Conservation (phyloP, 2,113 vertebrate species). For the Lophotis ruficrista region DNA sequence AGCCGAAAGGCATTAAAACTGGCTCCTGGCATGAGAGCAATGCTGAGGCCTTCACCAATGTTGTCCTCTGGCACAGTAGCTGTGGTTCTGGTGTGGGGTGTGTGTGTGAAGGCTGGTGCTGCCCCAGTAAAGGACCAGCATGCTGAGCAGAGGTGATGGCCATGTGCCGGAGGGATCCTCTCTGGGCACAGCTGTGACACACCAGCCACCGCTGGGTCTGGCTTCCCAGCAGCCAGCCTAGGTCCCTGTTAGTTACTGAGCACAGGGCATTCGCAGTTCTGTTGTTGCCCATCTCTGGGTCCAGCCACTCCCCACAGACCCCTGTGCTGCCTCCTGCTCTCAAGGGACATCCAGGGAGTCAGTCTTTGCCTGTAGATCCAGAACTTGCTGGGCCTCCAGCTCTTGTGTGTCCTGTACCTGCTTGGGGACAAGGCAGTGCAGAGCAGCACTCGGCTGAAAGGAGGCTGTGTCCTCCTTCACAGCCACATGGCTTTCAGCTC, state of each 20-base stretch:
- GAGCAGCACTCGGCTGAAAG: not conserved
- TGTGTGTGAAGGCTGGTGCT: not conserved
- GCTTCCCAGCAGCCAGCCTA: not conserved
- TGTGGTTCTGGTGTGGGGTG: not conserved
- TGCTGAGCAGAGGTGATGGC: not conserved
- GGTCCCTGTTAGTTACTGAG: not conserved
- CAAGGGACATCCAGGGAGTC: not conserved
- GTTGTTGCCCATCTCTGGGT: not conserved
- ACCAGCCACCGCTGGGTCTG: not conserved
- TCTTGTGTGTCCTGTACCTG: not conserved
- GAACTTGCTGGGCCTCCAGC: not conserved
- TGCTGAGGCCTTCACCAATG: not conserved
- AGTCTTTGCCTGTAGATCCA: not conserved
- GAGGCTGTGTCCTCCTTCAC: not conserved
- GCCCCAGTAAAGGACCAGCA: rapidly evolving
- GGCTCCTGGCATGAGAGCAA: not conserved
- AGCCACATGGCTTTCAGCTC: not conserved
- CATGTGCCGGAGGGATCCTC: rapidly evolving
- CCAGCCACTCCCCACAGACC: not conserved
- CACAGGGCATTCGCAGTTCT: not conserved
- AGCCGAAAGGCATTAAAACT: not conserved
- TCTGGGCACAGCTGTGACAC: not conserved
- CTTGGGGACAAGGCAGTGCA: not conserved
- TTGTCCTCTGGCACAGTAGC: not conserved
- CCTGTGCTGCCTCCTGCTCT: not conserved